Conservation (phyloP, 2,888 invertebrate genomes). For the Meandrusa payeni region DNA sequence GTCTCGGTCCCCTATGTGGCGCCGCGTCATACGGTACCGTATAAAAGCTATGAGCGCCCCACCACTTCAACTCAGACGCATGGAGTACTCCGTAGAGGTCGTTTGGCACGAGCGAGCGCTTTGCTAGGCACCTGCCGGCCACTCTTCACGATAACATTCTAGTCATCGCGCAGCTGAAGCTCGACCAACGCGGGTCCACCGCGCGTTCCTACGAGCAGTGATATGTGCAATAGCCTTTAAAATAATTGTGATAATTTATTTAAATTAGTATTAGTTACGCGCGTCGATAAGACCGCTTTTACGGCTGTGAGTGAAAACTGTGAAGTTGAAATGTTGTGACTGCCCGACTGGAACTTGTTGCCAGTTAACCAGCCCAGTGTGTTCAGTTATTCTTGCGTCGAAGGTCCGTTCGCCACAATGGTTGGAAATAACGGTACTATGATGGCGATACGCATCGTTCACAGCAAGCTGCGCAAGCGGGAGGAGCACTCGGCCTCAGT, state of each 20-base stretch:
- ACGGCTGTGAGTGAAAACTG: constrained; percentile 79
- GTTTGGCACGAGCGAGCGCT: constrained; percentile 82
- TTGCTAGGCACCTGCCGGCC: constrained; percentile 82
- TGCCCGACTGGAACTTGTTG: constrained; percentile 76
- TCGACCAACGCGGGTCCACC: constrained; percentile 75
- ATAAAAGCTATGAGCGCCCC: constrained; percentile 73
- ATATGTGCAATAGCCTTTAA: constrained; percentile 79
- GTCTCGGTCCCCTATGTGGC: constrained; percentile 40
- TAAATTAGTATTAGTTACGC: constrained; percentile 73
- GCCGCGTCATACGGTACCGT: constrained; percentile 66
- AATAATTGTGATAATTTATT: constrained; percentile 78
- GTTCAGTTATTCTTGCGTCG: constrained; percentile 70
- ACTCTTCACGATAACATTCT: constrained; percentile 74
- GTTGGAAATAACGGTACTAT: constrained; percentile 92
- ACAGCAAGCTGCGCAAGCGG: constrained; percentile 93
- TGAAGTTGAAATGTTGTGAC: constrained; percentile 76
- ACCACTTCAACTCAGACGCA: constrained; percentile 79
- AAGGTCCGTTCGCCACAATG: constrained; percentile 82
- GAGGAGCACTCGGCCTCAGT: constrained; percentile 88
- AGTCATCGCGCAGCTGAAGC: constrained; percentile 78
- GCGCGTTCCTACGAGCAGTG: constrained; percentile 80
- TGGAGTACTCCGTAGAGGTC: constrained; percentile 82
- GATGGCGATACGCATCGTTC: constrained; percentile 94
- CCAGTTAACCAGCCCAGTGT: constrained; percentile 75
- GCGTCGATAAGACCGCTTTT: constrained; percentile 62